Percentiles rank a stretch among this genome's conserved stretches.
Evolutionary conservation across 2,113 vertebrate genomes (phyloP).

Genomic region (Pachycephala philippinensis): DNA sequence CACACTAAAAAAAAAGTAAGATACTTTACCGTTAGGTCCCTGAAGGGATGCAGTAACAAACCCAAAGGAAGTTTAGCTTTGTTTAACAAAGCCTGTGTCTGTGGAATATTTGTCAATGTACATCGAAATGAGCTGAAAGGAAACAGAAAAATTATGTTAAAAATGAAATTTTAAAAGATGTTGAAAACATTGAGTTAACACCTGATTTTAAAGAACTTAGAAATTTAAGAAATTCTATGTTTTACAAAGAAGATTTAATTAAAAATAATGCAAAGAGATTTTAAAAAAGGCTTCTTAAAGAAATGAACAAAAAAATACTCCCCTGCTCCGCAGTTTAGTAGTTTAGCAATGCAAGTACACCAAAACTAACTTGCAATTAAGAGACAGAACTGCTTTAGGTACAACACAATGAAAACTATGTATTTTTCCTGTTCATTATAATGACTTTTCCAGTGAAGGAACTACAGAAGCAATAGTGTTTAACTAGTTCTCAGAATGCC

Average conservation of each 20-base stretch:
- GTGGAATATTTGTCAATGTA: constrained; percentile 91
- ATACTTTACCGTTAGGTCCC: constrained; percentile 88
- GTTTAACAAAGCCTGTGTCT: constrained; percentile 92
- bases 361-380: not conserved
- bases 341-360: not conserved
- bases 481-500: not conserved
- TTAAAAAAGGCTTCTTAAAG: not conserved
- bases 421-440: not conserved
- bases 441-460: not conserved
- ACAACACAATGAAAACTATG: not conserved
- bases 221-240: not conserved
- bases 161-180: not conserved
- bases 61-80: constrained; percentile 96
- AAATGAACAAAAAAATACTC: not conserved
- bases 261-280: not conserved
- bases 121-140: constrained; percentile 88
- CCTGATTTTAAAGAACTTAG: not conserved
- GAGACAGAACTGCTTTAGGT: not conserved
- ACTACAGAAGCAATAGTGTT: not conserved
- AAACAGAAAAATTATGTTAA: not conserved
- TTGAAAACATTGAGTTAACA: not conserved
- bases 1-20: not conserved
- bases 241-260: not conserved
- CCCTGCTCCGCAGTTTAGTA: not conserved
- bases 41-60: constrained; percentile 93